These are phyloP conservation scores for Anniella stebbinsi DNA, from an alignment of 2,797 vertebrate species.

Conservation along the genomic window DNA sequence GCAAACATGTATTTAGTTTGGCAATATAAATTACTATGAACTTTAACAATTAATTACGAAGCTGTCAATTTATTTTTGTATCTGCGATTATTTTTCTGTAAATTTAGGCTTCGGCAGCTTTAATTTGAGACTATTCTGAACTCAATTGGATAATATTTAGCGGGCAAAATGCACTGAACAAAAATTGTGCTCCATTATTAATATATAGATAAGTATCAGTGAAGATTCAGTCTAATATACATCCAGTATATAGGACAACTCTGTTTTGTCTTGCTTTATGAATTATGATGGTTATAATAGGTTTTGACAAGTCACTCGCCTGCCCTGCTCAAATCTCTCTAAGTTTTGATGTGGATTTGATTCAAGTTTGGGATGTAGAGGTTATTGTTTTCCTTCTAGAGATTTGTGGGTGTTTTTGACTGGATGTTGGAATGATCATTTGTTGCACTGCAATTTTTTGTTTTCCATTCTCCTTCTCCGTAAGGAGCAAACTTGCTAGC, in stretches of 20 bases:
- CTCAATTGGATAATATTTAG: too few relatives aligned
- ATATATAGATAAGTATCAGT: background rate
- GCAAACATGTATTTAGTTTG: too few relatives aligned
- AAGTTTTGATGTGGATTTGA: background rate
- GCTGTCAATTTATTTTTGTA: too few relatives aligned
- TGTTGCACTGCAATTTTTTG: background rate
- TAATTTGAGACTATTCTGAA: too few relatives aligned
- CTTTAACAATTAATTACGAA: too few relatives aligned
- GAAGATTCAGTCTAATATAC: background rate
- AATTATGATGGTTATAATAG: background rate
- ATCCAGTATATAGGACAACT: background rate
- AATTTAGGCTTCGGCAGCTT: too few relatives aligned
- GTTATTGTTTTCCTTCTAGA: background rate
- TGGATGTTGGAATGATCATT: background rate
- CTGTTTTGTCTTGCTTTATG: too few relatives aligned
- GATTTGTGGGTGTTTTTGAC: background rate
- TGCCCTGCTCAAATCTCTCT: background rate
- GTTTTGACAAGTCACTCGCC: background rate
- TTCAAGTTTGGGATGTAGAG: background rate
- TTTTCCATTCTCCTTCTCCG: background rate
- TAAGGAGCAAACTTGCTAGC: background rate
- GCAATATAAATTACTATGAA: too few relatives aligned
- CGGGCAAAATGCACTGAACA: too few relatives aligned
- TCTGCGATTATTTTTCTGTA: too few relatives aligned
- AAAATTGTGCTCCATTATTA: too few relatives aligned